Base-by-base conservation (phyloP, 2,888 invertebrate species). In the Pyralis farinalis region DNA sequence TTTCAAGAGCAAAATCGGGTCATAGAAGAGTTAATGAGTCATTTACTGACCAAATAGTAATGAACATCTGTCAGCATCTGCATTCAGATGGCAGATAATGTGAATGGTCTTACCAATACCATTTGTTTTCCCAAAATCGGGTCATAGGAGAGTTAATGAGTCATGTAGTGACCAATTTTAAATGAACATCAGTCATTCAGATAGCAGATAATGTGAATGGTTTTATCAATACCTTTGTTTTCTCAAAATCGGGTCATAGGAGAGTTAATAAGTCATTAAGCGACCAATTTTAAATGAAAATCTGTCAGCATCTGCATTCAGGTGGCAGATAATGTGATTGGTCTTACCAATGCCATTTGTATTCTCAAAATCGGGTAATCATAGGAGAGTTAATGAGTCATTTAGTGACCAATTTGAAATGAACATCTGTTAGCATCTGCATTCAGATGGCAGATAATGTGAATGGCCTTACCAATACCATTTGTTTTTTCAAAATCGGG, bases 1-100 rank as follows among this genome's bases (percentile, higher is more conserved):
- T n/a, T n/a, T n/a, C n/a, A n/a, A n/a, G n/a, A n/a, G n/a, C 97
- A 87, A 96, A 97, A 46, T 98, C 98, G 90, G 98, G 98, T 88
- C 98, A 98, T 55, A n/a, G n/a, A n/a, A n/a, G n/a, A n/a, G n/a
- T n/a, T n/a, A n/a, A n/a, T n/a, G n/a, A n/a, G n/a, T n/a, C n/a
- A n/a, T n/a, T n/a, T n/a, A n/a, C n/a, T n/a, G n/a, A n/a, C n/a
- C n/a, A n/a, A n/a, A n/a, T n/a, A n/a, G n/a, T n/a, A n/a, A n/a
- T n/a, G n/a, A n/a, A n/a, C n/a, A n/a, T n/a, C n/a, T n/a, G n/a
- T n/a, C n/a, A 12, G 11, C 43, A 47, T 54, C 55, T 57, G 55
- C 54, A n/a, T n/a, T n/a, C 53, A 51, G 55, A n/a, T 4, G 16
- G 12, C 29, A 30, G 38, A 44, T 55, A 52, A 47, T 48, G 43